These are phyloP conservation scores for Adelosebastes latens DNA, from an alignment of 2,797 vertebrate species.

Conservation along the genomic window DNA sequence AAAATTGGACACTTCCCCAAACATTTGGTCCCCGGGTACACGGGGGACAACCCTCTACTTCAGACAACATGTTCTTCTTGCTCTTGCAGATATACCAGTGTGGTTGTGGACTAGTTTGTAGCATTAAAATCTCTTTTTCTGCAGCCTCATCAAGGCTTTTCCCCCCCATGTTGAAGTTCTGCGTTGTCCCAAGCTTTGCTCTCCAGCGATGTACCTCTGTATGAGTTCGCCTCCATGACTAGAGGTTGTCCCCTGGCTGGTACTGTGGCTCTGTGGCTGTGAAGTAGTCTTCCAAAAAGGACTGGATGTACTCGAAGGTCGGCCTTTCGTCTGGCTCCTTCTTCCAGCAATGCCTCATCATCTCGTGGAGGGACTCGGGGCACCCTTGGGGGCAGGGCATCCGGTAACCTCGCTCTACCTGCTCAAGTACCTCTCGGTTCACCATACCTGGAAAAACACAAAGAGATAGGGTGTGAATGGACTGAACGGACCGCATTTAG, in stretches of 20 bases:
- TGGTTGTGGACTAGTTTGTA: conserved; percentile 38
- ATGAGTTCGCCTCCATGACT: conserved; percentile 52
- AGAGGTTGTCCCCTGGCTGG: conserved; percentile 98
- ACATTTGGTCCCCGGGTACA: conserved; percentile 25
- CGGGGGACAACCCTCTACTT: conserved; percentile 34
- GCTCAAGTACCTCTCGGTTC: conserved; percentile 96
- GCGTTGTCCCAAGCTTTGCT: conserved; percentile 16
- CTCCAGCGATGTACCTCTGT: conserved; percentile 19
- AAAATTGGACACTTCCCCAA: conserved; percentile 27
- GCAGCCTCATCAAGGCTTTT: conserved; percentile 18
- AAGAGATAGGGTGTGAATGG: background rate
- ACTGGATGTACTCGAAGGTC: conserved; percentile 98
- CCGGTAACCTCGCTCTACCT: conserved; percentile 96
- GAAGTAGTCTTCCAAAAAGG: conserved; percentile 99
- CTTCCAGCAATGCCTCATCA: conserved; percentile 98
- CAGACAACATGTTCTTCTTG: conserved; percentile 17
- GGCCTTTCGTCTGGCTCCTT: conserved; percentile 97
- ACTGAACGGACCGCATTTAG: no score
- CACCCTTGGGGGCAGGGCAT: conserved; percentile 98
- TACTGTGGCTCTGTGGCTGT: conserved; percentile 99
- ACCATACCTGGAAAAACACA: conserved; percentile 88
- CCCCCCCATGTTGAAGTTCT: conserved; percentile 19
- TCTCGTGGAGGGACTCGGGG: conserved; percentile 94
- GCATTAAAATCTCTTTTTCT: conserved; percentile 21
- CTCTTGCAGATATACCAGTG: conserved; percentile 27